A percentile compares a stretch with the other conserved stretches of the same genome.
Evolutionary conservation across 2,113 vertebrate species (phyloP).

Genomic region (Brachyhypopomus occidentalis): DNA sequence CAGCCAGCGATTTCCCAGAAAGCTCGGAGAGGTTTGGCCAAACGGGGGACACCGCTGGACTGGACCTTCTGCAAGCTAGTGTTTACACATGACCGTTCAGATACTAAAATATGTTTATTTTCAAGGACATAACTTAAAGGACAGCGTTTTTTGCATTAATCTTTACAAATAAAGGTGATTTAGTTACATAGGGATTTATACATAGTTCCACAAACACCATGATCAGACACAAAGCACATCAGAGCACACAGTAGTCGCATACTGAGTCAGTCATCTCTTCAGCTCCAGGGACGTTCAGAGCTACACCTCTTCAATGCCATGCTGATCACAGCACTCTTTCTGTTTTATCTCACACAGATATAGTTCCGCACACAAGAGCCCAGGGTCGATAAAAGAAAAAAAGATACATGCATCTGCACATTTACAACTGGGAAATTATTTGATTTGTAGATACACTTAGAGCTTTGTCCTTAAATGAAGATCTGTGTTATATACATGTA

Average conservation of each 20-base stretch:
- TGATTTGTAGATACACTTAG: slow-evolving; percentile 41
- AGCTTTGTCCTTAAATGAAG: slow-evolving; percentile 16
- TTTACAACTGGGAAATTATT: slow-evolving; percentile 47
- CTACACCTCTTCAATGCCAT: slow-evolving; percentile 64
- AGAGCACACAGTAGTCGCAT: slow-evolving; percentile 50
- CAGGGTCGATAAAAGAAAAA: slow-evolving; percentile 31
- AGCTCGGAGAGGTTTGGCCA: background rate
- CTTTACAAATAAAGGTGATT: slow-evolving; percentile 56
- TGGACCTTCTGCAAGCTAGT: background rate
- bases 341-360: slow-evolving; percentile 37
- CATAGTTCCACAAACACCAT: slow-evolving; percentile 50
- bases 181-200: slow-evolving; percentile 40
- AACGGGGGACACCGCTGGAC: background rate
- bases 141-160: slow-evolving; percentile 47
- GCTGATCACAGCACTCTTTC: slow-evolving; percentile 58
- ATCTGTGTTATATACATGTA: slow-evolving; percentile 54
- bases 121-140: slow-evolving; percentile 22
- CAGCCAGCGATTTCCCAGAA: background rate
- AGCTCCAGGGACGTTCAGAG: slow-evolving; percentile 52
- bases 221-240: slow-evolving; percentile 40
- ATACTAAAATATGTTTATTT: background rate
- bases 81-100: background rate
- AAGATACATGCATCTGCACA: slow-evolving; percentile 54
- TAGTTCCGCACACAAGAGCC: slow-evolving; percentile 22
- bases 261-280: slow-evolving; percentile 40